Evolutionary conservation across 2,113 vertebrate species (phyloP), one percentile per base, ranked within the genome.

Genomic region (Pogonocichla stellata): DNA sequence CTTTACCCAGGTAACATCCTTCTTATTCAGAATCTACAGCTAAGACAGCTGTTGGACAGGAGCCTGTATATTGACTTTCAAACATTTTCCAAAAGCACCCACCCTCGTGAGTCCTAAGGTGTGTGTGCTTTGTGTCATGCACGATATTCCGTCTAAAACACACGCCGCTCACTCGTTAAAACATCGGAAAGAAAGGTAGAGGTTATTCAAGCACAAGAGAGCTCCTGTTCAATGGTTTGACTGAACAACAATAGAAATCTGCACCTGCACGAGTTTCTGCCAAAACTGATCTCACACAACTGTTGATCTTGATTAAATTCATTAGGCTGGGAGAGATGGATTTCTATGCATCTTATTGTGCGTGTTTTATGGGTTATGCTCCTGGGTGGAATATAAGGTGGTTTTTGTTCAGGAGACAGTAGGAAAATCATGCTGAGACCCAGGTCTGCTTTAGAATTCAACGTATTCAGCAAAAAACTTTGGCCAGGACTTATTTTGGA

Each of bases 261-360:
- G 89, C 86, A 97, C 95, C 96, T 97, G 95, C 86, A 77, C 67
- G 42, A 38, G 33, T 80, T 93, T 88, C 94, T 97, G 96, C 93
- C 96, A 97, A 95, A 94, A 74, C 80, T 92, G 96, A 97, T 94
- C 93, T 98, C 97, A 97, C 89, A 86, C 75, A 88, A 92, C 82
- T 93, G 69, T 95, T 91, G 95, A 91, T 94, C 88, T 96, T 87
- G 90, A 95, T 94, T 96, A 92, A 92, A 86, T 73, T 94, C 82
- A 38, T 96, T 90, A 85, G 93, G 16, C 70, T 70, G 38, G 93
- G 69, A 93, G 80, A 96, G 57, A 90, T 94, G 95, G 53, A 93
- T 96, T 97, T 97, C 95, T 97, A 88, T 91, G 75, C 71, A 85
- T 92, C 86, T 93, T 69, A 86, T 83, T 95, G 92, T 86, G 25